Evolutionary conservation across 2,888 invertebrate species (phyloP), one percentile per base, ranked within the genome.

Genomic region (Anodontia alba): DNA sequence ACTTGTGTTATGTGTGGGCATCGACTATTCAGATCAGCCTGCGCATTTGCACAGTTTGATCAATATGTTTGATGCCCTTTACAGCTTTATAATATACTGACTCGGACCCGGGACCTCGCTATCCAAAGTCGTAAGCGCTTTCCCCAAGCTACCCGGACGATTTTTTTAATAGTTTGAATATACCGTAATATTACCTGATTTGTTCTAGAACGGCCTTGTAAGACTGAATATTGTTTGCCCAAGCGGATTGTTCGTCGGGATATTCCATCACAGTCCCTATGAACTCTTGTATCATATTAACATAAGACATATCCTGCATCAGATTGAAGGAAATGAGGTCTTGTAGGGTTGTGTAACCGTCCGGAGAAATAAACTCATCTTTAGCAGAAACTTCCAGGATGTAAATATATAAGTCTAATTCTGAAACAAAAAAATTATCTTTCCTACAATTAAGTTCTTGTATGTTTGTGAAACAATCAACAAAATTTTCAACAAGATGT

Each of bases 401-500:
- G 36, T 83, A 83, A 29, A 83, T 73, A 42, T 69, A 83, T 36
- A 80, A 51, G 33, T 80, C 80, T 26, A 31, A 54, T 29, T 83
- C 83, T 83, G 62, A 31, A 80, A 69, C n/a, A 29, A n/a, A 51
- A 36, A 10, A 46, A 42, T 42, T n/a, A n/a, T n/a, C n/a, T n/a
- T n/a, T n/a, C n/a, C n/a, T n/a, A n/a, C n/a, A n/a, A n/a, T n/a
- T n/a, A n/a, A n/a, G n/a, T n/a, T n/a, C n/a, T n/a, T n/a, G n/a
- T n/a, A n/a, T n/a, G n/a, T n/a, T n/a, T n/a, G n/a, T n/a, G n/a
- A n/a, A n/a, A n/a, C n/a, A n/a, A n/a, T n/a, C n/a, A n/a, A n/a
- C n/a, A n/a, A n/a, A n/a, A n/a, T n/a, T n/a, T n/a, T n/a, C n/a
- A n/a, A n/a, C n/a, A n/a, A n/a, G n/a, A n/a, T n/a, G n/a, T n/a